These are phyloP conservation scores for Martes martes DNA, from an alignment of 2,113 vertebrate genomes.

Conservation along the genomic window DNA sequence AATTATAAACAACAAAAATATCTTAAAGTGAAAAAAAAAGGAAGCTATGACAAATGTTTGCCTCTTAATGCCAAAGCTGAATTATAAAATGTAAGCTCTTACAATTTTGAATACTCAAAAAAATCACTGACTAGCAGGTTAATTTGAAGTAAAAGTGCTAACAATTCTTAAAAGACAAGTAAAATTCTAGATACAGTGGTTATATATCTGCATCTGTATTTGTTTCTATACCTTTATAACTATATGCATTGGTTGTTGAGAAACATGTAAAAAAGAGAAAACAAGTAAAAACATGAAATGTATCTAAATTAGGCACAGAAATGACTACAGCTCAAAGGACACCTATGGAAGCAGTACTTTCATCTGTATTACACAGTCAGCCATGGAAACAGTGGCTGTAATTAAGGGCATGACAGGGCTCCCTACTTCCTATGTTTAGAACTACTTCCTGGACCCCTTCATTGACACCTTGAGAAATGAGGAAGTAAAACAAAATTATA, in stretches of 20 bases:
- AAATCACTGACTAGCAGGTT: neutral
- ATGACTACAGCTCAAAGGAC: neutral
- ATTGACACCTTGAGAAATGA: slow-evolving; percentile 1
- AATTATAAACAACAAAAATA: neutral
- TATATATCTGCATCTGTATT: neutral
- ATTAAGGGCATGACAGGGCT: neutral
- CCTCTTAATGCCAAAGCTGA: neutral
- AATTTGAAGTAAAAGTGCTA: neutral
- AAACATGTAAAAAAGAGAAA: neutral
- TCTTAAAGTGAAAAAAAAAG: neutral
- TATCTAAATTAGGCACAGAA: neutral
- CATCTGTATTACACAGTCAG: neutral
- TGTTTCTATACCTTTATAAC: neutral
- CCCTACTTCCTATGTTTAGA: neutral
- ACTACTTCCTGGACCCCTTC: neutral
- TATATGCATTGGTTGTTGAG: neutral
- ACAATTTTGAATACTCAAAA: neutral
- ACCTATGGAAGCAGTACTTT: neutral
- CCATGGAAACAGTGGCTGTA: neutral
- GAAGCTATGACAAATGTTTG: neutral
- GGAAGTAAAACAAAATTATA: neutral
- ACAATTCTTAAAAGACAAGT: neutral
- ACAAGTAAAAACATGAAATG: neutral
- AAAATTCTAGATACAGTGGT: neutral
- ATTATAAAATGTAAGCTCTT: neutral